Evolutionary conservation across 2,797 vertebrate genomes (phyloP).

Genomic region (Pangasius djambal): DNA sequence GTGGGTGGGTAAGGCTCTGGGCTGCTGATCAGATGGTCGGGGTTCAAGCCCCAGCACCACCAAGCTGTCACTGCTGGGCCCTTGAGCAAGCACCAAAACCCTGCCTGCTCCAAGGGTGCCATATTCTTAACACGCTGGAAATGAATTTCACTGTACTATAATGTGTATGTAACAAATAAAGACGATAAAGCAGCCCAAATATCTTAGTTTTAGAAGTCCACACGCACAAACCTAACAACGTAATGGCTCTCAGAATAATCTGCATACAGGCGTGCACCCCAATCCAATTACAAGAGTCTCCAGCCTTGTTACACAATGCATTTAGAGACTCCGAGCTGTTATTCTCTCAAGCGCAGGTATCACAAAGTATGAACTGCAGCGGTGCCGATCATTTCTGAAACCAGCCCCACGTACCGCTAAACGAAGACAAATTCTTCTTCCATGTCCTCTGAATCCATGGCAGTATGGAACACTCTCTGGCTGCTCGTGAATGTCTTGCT

Average conservation of each 20-base stretch:
- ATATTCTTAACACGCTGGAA: not conserved
- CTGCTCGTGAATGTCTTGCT: constrained; percentile 60
- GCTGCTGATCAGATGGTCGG: not conserved
- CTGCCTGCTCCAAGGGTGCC: not conserved
- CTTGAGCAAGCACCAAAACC: not conserved
- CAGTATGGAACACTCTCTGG: constrained; percentile 57
- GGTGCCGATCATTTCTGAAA: not conserved
- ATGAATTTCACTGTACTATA: not conserved
- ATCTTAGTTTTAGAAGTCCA: not conserved
- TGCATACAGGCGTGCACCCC: not conserved
- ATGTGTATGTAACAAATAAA: not conserved
- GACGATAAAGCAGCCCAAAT: not conserved
- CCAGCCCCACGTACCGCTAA: not conserved
- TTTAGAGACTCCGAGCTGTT: not conserved
- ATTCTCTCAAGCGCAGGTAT: too few species aligned
- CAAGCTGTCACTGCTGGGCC: not conserved
- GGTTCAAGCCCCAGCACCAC: not conserved
- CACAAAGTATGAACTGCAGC: not conserved
- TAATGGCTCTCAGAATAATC: not conserved
- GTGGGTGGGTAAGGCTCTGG: not conserved
- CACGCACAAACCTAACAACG: not conserved
- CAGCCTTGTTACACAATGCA: not conserved
- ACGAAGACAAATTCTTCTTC: not conserved
- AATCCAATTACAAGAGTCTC: not conserved
- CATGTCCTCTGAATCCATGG: constrained; percentile 67